Evolutionary conservation across 2,113 vertebrate genomes (phyloP).

Genomic region (Sciurus niger): DNA sequence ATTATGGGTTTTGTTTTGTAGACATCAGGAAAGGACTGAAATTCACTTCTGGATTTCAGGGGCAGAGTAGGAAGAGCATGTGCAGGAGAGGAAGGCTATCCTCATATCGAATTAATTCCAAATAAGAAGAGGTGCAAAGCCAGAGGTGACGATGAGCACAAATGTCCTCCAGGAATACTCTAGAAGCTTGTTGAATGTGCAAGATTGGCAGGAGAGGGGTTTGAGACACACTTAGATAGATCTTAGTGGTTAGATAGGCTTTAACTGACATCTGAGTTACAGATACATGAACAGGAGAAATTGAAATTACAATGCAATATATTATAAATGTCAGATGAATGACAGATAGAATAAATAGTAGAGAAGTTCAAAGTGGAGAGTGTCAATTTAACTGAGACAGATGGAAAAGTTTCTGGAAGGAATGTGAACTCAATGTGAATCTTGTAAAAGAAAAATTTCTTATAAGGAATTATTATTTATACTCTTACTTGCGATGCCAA

Average conservation of each 20-base stretch:
- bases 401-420: slow-evolving; percentile 44
- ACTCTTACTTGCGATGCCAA: not conserved
- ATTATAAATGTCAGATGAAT: slow-evolving; percentile 65
- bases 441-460: slow-evolving; percentile 38
- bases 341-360: slow-evolving; percentile 38
- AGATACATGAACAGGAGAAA: slow-evolving; percentile 55
- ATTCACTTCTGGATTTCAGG: not conserved
- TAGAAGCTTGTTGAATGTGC: not conserved
- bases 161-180: not conserved
- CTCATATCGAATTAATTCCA: not conserved
- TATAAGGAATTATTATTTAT: slow-evolving; percentile 25
- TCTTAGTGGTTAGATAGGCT: slow-evolving; percentile 25
- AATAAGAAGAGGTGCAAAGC: not conserved
- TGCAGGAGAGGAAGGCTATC: not conserved
- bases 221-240: not conserved
- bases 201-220: not conserved
- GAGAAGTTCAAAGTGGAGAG: slow-evolving; percentile 27
- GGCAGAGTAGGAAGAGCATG: not conserved
- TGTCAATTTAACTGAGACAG: not conserved
- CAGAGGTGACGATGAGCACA: not conserved
- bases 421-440: slow-evolving; percentile 29
- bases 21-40: not conserved
- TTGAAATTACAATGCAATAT: slow-evolving; percentile 16
- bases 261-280: slow-evolving; percentile 48
- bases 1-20: slow-evolving; percentile 1